A percentile compares a stretch with the other conserved stretches of the same genome.
Evolutionary conservation across 2,797 vertebrate genomes (phyloP).

Genomic region (Chrysocyon brachyurus): DNA sequence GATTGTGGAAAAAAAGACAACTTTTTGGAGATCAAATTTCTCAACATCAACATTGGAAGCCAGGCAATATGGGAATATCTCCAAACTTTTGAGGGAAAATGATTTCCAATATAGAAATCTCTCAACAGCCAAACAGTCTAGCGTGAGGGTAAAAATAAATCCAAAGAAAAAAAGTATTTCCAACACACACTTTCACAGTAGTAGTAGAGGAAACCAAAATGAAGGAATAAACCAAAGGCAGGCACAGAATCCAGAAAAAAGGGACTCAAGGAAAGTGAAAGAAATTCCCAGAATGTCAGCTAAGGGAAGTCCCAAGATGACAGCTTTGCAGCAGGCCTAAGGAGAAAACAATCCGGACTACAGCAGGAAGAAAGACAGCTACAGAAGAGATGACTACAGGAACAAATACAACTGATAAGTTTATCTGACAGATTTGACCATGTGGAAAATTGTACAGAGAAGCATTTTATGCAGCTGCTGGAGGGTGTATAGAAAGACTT

Average conservation of each 20-base stretch:
- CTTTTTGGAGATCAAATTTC: background rate
- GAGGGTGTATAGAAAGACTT: conserved; percentile 4
- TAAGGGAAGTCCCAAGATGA: conserved; percentile 50
- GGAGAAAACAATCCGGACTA: conserved; percentile 32
- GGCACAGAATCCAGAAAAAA: background rate
- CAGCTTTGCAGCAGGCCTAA: background rate
- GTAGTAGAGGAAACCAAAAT: background rate
- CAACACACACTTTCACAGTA: background rate
- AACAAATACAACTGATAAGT: conserved; percentile 47
- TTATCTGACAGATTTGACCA: conserved; percentile 71
- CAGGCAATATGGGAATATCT: background rate
- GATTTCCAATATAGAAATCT: background rate
- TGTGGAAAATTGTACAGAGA: conserved; percentile 62
- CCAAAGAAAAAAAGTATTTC: background rate
- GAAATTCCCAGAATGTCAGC: conserved; percentile 31
- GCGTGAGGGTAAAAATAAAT: conserved; percentile 30
- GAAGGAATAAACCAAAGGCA: conserved; percentile 20
- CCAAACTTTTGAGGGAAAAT: conserved; percentile 41
- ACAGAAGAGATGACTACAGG: conserved; percentile 21
- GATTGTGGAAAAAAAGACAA: background rate
- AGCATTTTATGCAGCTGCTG: conserved; percentile 47
- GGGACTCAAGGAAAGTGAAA: conserved; percentile 37
- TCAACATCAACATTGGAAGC: background rate
- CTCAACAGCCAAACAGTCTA: background rate
- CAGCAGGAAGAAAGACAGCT: background rate